These are phyloP conservation scores for Ochotona princeps DNA, from an alignment of 2,113 vertebrate genomes.

Conservation along the genomic window DNA sequence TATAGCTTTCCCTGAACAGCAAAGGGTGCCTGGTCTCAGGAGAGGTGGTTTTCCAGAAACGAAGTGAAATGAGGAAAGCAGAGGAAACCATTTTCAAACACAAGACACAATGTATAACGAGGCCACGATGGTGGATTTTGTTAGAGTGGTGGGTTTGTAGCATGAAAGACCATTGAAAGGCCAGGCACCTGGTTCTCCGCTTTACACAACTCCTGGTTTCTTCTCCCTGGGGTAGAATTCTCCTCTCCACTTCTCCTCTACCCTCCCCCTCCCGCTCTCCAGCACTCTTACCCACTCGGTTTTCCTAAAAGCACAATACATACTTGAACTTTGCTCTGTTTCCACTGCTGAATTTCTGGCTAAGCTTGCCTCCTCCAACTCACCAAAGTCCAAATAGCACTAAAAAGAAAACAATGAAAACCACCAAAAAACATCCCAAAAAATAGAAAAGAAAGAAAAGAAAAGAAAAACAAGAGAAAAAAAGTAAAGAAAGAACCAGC, in stretches of 20 bases:
- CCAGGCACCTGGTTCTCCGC: background rate
- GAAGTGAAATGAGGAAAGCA: background rate
- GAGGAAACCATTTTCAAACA: background rate
- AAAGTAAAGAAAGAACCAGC: background rate
- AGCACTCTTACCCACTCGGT: too few species aligned
- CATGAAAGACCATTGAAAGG: background rate
- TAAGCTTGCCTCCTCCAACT: background rate
- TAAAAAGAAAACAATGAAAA: background rate
- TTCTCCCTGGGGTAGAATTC: background rate
- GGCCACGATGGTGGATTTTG: background rate
- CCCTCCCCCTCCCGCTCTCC: too few species aligned
- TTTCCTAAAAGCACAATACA: background rate
- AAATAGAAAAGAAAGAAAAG: background rate
- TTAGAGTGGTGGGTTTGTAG: background rate
- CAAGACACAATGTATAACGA: background rate
- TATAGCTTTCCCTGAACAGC: background rate
- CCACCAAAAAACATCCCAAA: too few species aligned
- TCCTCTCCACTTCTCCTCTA: too few species aligned
- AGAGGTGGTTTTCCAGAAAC: background rate
- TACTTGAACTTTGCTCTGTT: background rate
- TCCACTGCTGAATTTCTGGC: background rate
- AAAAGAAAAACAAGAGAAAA: background rate
- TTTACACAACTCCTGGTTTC: background rate
- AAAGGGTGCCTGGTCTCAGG: background rate
- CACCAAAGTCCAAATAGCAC: background rate